Conservation (phyloP, 2,113 vertebrate genomes). For the Odocoileus hemionus region DNA sequence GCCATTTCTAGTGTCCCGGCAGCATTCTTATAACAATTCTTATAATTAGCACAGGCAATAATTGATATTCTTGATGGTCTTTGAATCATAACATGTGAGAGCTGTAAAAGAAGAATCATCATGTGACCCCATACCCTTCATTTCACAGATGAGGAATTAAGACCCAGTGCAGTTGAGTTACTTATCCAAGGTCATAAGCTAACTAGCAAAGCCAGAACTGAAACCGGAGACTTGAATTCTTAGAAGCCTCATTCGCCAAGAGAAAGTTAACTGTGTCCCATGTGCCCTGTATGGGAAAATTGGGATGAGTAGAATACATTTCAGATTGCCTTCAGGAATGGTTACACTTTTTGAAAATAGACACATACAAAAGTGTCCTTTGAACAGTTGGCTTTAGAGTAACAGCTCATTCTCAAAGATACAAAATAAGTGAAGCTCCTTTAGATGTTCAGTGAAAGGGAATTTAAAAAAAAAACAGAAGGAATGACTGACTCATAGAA, state of each 20-base stretch:
- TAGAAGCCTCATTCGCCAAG: not conserved
- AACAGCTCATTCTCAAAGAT: not conserved
- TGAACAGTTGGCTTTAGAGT: not conserved
- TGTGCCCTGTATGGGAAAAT: not conserved
- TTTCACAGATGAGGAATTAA: not conserved
- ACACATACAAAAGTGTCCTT: not conserved
- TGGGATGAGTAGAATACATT: not conserved
- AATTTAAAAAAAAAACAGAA: not conserved
- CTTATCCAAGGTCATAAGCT: constrained; percentile 33
- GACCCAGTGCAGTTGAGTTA: not conserved
- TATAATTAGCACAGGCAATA: not conserved
- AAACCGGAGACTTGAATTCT: constrained; percentile 10
- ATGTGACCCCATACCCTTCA: not conserved
- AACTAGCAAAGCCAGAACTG: not conserved
- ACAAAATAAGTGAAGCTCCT: not conserved
- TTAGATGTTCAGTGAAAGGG: not conserved
- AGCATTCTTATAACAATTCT: not conserved
- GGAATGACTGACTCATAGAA: not conserved
- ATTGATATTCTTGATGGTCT: not conserved
- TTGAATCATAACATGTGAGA: not conserved
- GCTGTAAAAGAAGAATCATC: not conserved
- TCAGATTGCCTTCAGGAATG: not conserved
- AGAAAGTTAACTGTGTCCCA: not conserved
- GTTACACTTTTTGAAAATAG: not conserved
- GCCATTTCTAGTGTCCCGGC: not conserved